Conservation (phyloP, 2,888 invertebrate species). For the Notodonta ziczac region DNA sequence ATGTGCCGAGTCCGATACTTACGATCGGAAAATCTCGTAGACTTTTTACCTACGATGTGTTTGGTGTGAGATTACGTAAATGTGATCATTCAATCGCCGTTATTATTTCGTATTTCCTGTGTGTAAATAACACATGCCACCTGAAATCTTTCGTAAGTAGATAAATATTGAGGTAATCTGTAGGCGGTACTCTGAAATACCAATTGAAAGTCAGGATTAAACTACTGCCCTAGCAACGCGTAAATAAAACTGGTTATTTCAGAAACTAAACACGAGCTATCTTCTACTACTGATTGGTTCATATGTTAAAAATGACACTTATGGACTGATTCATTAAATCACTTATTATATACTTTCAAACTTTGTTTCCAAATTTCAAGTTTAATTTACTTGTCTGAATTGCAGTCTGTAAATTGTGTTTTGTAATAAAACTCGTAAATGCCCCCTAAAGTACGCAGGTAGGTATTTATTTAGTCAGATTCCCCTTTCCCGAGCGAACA, state of each 20-base stretch:
- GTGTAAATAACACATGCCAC: no score
- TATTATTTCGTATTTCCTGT: background rate
- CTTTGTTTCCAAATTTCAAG: no score
- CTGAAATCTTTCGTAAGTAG: background rate
- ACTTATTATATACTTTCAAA: no score
- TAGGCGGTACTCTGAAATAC: constrained; percentile 3
- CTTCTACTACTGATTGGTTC: no score
- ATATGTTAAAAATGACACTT: no score
- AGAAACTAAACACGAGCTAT: no score
- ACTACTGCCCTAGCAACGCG: background rate
- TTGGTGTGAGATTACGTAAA: background rate
- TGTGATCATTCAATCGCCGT: background rate
- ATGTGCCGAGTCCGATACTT: no score
- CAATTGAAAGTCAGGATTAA: constrained; percentile 15
- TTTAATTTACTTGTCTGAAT: background rate
- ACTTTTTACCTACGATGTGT: background rate
- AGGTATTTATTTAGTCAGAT: constrained; percentile 32
- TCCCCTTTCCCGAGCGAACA: constrained; percentile 23
- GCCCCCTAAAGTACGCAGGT: constrained; percentile 30
- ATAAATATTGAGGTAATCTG: background rate
- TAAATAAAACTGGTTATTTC: no score
- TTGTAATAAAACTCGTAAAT: constrained; percentile 40
- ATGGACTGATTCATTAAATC: no score
- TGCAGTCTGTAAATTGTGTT: constrained; percentile 43
- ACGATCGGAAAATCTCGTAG: no score